phyloP scores from a whole-genome alignment of 2,888 invertebrate genomes.

The Cremastinae sp. region DNA sequence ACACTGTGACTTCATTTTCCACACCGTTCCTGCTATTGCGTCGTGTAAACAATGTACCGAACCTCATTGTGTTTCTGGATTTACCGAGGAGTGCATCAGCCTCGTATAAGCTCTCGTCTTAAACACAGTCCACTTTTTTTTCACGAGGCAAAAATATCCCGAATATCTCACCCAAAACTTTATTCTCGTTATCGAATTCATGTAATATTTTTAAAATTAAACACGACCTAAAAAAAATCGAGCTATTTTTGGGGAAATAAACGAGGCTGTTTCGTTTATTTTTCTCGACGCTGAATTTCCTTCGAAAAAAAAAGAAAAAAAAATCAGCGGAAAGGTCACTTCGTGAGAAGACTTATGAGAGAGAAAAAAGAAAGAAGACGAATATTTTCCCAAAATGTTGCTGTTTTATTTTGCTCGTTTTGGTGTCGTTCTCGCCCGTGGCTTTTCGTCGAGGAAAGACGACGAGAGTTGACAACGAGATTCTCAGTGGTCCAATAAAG shows the following conservation, averaged over 20 bases:
- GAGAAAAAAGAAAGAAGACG: slow-evolving; percentile 5
- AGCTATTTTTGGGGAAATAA: too few relatives aligned
- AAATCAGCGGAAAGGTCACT: too few relatives aligned
- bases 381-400: slow-evolving; percentile 62
- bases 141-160: slow-evolving; percentile 62
- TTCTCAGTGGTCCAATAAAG: slow-evolving; percentile 78
- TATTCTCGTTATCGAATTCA: slow-evolving; percentile 59
- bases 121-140: slow-evolving; percentile 42
- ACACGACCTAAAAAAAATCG: too few relatives aligned
- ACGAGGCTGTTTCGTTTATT: too few relatives aligned
- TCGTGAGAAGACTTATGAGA: neutral
- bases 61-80: slow-evolving; percentile 40
- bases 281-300: neutral
- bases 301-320: too few relatives aligned
- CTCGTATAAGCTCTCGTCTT: slow-evolving; percentile 42
- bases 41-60: slow-evolving; percentile 9
- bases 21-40: slow-evolving; percentile 5
- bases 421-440: slow-evolving; percentile 12
- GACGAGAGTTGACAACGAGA: slow-evolving; percentile 71
- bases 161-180: slow-evolving; percentile 56
- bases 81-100: slow-evolving; percentile 50
- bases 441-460: slow-evolving; percentile 66
- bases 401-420: slow-evolving; percentile 39
- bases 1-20: slow-evolving; percentile 41
- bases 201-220: neutral